Conservation (phyloP, 2,113 vertebrate genomes). For the Syngnathus scovelli region DNA sequence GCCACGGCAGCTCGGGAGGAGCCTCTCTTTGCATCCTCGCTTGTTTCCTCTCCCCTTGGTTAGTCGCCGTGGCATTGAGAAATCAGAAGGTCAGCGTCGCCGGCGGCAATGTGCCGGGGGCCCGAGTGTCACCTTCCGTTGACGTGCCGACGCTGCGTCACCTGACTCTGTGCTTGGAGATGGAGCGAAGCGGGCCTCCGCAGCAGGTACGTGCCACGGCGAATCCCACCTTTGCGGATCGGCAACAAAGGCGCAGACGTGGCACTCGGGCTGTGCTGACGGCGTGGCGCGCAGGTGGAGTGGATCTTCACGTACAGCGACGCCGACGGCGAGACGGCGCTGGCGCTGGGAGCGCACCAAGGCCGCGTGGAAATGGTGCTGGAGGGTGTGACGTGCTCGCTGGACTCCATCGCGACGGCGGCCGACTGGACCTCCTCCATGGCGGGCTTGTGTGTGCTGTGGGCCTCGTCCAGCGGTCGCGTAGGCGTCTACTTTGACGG, state of each 20-base stretch:
- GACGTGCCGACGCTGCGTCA: constrained; percentile 75
- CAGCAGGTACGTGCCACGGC: constrained; percentile 29
- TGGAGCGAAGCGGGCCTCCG: constrained; percentile 53
- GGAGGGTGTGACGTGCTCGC: constrained; percentile 60
- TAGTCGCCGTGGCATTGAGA: constrained; percentile 88
- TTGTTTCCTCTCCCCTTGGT: background rate
- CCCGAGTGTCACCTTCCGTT: constrained; percentile 63
- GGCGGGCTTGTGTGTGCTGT: constrained; percentile 77
- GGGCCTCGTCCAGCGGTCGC: constrained; percentile 63
- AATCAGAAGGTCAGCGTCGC: constrained; percentile 86
- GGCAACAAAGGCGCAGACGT: too few species aligned
- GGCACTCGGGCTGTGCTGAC: too few species aligned
- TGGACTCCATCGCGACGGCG: constrained; percentile 60
- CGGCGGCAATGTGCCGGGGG: constrained; percentile 50
- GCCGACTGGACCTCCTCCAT: constrained; percentile 74
- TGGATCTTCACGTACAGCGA: constrained; percentile 77
- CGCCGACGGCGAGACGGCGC: constrained; percentile 6
- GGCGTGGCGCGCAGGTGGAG: constrained; percentile 51
- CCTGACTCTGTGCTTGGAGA: constrained; percentile 87
- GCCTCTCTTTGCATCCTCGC: background rate
- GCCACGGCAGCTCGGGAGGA: background rate
- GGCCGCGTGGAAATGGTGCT: constrained; percentile 63
- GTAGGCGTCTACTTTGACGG: constrained; percentile 66
- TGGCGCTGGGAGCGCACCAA: constrained; percentile 71
- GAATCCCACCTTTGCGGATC: too few species aligned